Base-by-base conservation (phyloP, 2,888 invertebrate species). In the Lasioglossum lativentre region DNA sequence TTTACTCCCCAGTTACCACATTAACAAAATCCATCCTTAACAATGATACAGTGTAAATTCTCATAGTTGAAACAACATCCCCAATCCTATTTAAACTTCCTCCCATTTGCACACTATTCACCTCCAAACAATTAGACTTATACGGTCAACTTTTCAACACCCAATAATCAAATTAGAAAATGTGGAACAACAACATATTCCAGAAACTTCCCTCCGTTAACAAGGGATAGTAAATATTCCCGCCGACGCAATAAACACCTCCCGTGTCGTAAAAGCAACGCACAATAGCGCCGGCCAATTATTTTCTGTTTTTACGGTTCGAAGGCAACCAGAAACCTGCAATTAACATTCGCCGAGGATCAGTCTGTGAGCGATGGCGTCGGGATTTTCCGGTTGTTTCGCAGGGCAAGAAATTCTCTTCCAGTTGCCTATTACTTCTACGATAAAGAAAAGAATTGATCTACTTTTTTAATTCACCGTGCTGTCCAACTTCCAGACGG, bases 401-500 rank as follows among this genome's bases (percentile, higher is more conserved):
- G 8, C 34, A 23, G 23, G 66, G 23, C 34, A 3, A 66, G 34
- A 66, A 19, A 66, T 66, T 38, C 38, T 66, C 8, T 23, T 52
- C 30, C 8, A 34, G 8, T 34, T 19, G 27, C 30, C 19, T 6
- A 27, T 27, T 73, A 73, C 45, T 38, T 68, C 27, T 10, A 8
- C 34, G 19, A 40, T 27, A 14, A 27, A n/a, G 73, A 73, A 19
- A 77, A 38, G 23, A 23, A 66, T 68, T n/a, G 42, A 56, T 72
- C 30, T 34, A 59, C 47, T 42, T 56, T 73, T 56, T 77, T 2
- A 30, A 63, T 79, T 71, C 34, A 38, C n/a, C 27, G 47, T 30
- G 59, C 40, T 73, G 34, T 40, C 42, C 47, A 10, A 40, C 30
- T 76, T 23, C 30, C 40, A 42, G n/a, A 10, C 40, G 30, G 52